Base-by-base conservation (phyloP, 1,140 invertebrate genomes). In the Hyles euphorbiae region DNA sequence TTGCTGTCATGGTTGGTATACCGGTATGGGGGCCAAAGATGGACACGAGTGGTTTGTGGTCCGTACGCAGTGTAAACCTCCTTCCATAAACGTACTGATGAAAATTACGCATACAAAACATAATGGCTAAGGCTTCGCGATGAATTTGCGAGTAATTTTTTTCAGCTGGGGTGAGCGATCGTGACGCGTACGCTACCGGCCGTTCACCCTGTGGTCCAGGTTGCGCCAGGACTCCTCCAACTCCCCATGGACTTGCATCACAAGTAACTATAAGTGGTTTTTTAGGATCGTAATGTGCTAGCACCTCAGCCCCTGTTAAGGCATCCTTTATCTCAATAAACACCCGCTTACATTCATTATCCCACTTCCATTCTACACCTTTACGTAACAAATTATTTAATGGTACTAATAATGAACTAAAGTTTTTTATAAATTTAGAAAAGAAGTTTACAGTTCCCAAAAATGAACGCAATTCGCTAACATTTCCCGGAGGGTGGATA, bases 251-350 rank as follows among this genome's bases (percentile, higher is more conserved):
- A 40, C 56, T 50, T 5, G 56, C 56, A 22, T 58, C 56, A 34
- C 56, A 58, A 5, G 48, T 58, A 5, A 58, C 10, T 3, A 58
- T 10, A 11, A 58, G 36, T 4, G 75, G 68, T 50, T 68, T 53
- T 3, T 69, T 45, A 1, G 78, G 72, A 57, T 91, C 78, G 65
- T 79, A 91, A 53, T 79, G 81, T n/a, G 58, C 60, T 9, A 84
- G 48, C 7, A 80, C 70, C 3, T 43, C 43, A 1, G 61, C 56
- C 5, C 61, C 61, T 10, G 34, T 57, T 5, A 70, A 60, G 7
- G 52, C 7, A 0, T 46, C n/a, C 54, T 70, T 76, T 7, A 74
- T 51, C 44, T 34, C 47, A 7, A 12, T 45, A 58, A 76, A 70
- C 5, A 65, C 55, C 3, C 7, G 34, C 7, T 70, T 63, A 48